phyloP scores from a whole-genome alignment of 1,140 invertebrate genomes.

The Antheraea mylitta region DNA sequence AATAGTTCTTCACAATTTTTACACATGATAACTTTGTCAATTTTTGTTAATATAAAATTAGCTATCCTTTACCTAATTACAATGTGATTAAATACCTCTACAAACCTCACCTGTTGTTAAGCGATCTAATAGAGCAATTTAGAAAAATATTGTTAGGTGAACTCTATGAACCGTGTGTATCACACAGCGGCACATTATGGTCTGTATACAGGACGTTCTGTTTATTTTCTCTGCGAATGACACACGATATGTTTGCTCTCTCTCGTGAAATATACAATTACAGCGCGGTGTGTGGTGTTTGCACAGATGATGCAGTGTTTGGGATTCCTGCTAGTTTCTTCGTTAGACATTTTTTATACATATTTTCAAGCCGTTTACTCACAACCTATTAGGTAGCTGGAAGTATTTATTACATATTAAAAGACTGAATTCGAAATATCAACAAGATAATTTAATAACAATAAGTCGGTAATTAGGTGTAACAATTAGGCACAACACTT shows the following conservation, averaged over 20 bases:
- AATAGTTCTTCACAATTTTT: too few species aligned
- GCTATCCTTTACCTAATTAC: too few species aligned
- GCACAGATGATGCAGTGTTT: conserved; percentile 35
- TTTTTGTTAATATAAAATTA: too few species aligned
- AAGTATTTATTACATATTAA: too few species aligned
- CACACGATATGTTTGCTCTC: conserved; percentile 19
- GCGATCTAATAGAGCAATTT: too few species aligned
- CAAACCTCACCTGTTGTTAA: too few species aligned
- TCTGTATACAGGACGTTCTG: conserved; percentile 33
- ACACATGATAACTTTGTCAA: too few species aligned
- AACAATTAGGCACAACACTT: too few species aligned
- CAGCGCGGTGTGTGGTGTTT: conserved; percentile 32
- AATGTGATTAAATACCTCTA: too few species aligned
- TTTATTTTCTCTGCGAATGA: conserved; percentile 18
- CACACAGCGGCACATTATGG: conserved; percentile 9
- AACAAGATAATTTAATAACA: too few species aligned
- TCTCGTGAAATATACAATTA: conserved; percentile 23
- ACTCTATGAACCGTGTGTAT: conserved; percentile 27
- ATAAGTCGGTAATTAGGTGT: too few species aligned
- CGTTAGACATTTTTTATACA: background rate
- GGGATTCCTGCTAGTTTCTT: background rate
- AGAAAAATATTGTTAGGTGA: conserved; percentile 1
- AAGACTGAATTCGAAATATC: too few species aligned
- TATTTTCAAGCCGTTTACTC: background rate
- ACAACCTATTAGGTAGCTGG: background rate